Evolutionary conservation across 2,113 vertebrate genomes (phyloP).

Genomic region (Phainopepla nitens): DNA sequence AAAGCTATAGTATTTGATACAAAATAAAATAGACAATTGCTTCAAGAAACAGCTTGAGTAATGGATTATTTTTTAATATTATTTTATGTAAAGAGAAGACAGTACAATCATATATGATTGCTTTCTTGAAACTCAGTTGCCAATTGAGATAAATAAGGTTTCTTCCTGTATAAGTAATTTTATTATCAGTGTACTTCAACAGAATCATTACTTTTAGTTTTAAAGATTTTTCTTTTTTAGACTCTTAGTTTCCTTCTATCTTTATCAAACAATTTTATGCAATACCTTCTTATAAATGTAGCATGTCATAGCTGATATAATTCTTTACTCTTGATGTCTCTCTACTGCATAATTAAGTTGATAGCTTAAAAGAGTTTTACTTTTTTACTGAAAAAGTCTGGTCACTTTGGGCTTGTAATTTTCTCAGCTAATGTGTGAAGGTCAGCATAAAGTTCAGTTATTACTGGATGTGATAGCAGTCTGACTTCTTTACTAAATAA

Average conservation of each 20-base stretch:
- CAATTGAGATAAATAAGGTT: not conserved
- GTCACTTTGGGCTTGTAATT: not conserved
- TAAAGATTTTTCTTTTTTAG: not conserved
- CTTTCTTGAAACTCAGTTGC: not conserved
- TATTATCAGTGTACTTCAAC: not conserved
- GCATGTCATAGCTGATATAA: not conserved
- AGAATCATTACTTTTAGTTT: not conserved
- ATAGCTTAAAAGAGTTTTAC: not conserved
- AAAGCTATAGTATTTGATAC: not conserved
- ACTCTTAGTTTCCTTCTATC: not conserved
- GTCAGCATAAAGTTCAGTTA: not conserved
- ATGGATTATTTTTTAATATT: not conserved
- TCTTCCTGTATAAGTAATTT: not conserved
- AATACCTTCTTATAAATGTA: not conserved
- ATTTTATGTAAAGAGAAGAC: not conserved
- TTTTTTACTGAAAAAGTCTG: not conserved
- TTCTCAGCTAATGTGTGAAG: constrained; percentile 3
- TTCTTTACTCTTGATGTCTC: not conserved
- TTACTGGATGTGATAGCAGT: not conserved
- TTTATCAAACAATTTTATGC: not conserved
- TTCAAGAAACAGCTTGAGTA: not conserved
- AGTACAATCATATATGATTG: not conserved
- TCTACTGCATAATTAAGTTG: not conserved
- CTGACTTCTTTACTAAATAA: not conserved
- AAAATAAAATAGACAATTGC: not conserved